These are phyloP conservation scores for Bubo bubo DNA, from an alignment of 2,113 vertebrate genomes.

Conservation along the genomic window DNA sequence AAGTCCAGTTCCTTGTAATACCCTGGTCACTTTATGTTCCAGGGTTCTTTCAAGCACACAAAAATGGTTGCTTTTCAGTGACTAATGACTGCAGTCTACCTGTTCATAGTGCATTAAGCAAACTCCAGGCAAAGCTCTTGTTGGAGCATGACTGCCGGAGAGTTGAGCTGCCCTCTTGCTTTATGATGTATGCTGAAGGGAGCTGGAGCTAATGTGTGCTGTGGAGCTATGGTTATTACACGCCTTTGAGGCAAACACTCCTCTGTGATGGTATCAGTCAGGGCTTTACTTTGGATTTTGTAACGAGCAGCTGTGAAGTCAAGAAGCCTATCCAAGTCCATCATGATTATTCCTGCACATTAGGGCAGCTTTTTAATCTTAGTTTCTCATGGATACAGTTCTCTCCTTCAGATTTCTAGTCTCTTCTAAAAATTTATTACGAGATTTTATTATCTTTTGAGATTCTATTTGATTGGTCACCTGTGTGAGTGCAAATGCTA, in stretches of 20 bases:
- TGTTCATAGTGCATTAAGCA: neutral
- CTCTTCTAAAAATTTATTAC: neutral
- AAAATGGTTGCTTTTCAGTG: neutral
- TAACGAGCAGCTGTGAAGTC: neutral
- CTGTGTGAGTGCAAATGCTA: neutral
- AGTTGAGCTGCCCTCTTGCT: neutral
- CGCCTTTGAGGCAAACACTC: neutral
- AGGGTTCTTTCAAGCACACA: neutral
- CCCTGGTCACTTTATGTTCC: neutral
- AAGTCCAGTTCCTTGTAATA: neutral
- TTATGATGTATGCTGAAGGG: neutral
- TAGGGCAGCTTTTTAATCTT: neutral
- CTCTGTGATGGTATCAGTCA: fast-evolving
- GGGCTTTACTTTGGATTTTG: neutral
- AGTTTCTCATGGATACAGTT: neutral
- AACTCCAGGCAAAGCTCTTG: neutral
- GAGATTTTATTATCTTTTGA: neutral
- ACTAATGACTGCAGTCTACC: neutral
- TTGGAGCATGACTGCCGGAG: neutral
- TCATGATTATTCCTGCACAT: neutral
- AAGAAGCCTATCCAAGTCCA: neutral
- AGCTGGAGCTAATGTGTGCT: neutral
- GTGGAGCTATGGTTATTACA: neutral
- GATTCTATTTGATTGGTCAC: neutral
- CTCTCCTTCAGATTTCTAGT: neutral